Evolutionary conservation across 2,113 vertebrate genomes (phyloP).

Genomic region (Actenoides hombroni): DNA sequence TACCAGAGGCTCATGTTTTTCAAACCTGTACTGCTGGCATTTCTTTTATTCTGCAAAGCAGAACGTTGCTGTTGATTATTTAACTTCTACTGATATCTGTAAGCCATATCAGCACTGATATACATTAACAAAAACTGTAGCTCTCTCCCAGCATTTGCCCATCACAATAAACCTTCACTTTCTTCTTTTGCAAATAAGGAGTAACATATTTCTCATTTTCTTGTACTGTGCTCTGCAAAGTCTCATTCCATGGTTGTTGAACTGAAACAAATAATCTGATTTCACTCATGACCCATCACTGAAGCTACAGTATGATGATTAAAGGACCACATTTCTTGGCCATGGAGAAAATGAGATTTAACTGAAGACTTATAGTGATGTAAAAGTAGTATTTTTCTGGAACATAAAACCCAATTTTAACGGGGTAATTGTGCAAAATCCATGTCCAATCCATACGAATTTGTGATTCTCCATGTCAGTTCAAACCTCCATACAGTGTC

Average conservation of each 20-base stretch:
- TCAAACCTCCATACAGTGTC: background rate
- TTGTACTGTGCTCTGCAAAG: background rate
- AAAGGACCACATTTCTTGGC: background rate
- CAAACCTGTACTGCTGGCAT: background rate
- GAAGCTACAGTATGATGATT: slow-evolving; percentile 32
- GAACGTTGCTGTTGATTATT: background rate
- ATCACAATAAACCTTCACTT: background rate
- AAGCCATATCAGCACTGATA: background rate
- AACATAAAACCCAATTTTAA: background rate
- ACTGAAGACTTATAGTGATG: slow-evolving; percentile 12
- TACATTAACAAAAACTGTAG: background rate
- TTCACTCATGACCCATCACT: background rate
- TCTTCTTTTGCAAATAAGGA: slow-evolving; percentile 23
- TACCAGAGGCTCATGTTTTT: background rate
- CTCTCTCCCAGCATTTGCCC: background rate
- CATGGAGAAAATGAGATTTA: slow-evolving; percentile 41
- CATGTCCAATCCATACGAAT: background rate
- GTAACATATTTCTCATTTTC: slow-evolving; percentile 34
- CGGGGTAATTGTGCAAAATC: slow-evolving; percentile 15
- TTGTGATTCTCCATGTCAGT: background rate
- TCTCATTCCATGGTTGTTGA: slow-evolving; percentile 45
- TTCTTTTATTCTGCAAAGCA: background rate
- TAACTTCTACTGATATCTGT: background rate
- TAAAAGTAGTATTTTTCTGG: slow-evolving; percentile 20
- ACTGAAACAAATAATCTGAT: slow-evolving; percentile 60